Conservation (phyloP, 2,113 vertebrate species). For the Peucedramus taeniatus region DNA sequence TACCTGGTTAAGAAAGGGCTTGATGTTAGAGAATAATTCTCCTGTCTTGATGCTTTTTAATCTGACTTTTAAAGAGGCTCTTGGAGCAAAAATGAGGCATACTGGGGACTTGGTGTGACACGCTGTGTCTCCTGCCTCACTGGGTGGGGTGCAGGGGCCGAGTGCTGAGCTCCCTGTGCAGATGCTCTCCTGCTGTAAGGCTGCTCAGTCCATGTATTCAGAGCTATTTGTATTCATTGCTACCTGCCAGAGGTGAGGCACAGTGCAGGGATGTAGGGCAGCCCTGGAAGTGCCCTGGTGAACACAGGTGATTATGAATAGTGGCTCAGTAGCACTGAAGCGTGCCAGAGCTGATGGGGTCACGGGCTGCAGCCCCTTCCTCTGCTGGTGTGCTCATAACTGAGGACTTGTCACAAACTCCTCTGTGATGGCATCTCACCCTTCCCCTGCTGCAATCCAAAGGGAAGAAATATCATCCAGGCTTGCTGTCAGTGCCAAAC, state of each 20-base stretch:
- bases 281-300: not conserved
- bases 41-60: not conserved
- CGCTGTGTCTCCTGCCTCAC: not conserved
- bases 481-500: not conserved
- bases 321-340: not conserved
- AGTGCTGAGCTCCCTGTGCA: not conserved
- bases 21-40: not conserved
- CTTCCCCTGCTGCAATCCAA: not conserved
- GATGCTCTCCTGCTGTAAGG: not conserved
- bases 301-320: not conserved
- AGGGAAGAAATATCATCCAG: not conserved
- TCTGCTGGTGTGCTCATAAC: not conserved
- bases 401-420: not conserved
- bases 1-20: not conserved
- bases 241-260: not conserved
- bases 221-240: not conserved
- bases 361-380: not conserved
- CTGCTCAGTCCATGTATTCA: fast-evolving
- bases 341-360: not conserved
- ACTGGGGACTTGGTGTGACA: not conserved
- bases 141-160: not conserved
- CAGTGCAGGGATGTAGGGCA: not conserved
- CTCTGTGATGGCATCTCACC: not conserved
- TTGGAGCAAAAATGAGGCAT: not conserved
- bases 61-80: not conserved